A percentile compares a stretch with the other conserved stretches of the same genome.
Evolutionary conservation across 2,888 invertebrate species (phyloP).

Genomic region (Malachius bipustulatus): DNA sequence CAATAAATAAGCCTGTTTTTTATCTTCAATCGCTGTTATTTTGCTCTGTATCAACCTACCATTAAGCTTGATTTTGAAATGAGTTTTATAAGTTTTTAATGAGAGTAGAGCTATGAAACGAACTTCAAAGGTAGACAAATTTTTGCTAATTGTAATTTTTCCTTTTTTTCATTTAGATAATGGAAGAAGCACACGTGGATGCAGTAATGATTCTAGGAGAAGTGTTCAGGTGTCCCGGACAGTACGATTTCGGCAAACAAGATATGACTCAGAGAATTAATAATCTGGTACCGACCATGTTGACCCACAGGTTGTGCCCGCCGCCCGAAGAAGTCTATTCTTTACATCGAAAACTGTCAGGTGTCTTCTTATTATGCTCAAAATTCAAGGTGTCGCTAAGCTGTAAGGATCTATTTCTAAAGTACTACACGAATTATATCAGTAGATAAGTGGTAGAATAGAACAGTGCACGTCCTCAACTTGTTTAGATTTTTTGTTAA

Average conservation of each 20-base stretch:
- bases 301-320: conserved; percentile 86
- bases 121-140: no score
- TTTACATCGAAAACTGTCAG: conserved; percentile 90
- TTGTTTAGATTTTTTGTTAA: no score
- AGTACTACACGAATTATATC: conserved; percentile 60
- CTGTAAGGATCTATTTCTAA: conserved; percentile 72
- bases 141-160: no score
- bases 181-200: conserved; percentile 94
- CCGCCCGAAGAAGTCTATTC: conserved; percentile 99
- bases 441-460: background rate
- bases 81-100: no score
- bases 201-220: conserved; percentile 96
- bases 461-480: no score
- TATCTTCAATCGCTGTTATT: no score
- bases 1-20: no score
- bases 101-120: no score
- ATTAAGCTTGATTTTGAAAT: no score
- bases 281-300: conserved; percentile 80
- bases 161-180: conserved; percentile 45
- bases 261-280: conserved; percentile 71
- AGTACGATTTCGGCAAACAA: conserved; percentile 86
- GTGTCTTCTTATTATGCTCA: conserved; percentile 83
- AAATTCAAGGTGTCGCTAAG: conserved; percentile 72
- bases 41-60: no score
- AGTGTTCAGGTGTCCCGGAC: conserved; percentile 65